A percentile compares a stretch with the other conserved stretches of the same genome.
phyloP scores from a whole-genome alignment of 2,888 invertebrate genomes.

The Dryococelus australis region DNA sequence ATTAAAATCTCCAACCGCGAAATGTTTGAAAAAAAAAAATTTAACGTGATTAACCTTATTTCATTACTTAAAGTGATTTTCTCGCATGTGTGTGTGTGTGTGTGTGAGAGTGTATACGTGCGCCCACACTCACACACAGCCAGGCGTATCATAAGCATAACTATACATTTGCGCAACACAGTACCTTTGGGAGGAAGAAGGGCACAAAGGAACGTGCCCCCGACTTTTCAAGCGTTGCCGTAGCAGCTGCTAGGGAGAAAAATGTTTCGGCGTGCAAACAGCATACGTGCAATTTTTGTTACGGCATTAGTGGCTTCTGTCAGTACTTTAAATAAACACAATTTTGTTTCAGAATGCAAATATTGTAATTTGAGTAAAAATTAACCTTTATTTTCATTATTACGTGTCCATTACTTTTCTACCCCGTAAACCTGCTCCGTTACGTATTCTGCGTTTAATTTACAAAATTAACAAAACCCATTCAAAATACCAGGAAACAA shows the following conservation, averaged over 20 bases:
- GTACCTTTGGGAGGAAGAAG: not conserved
- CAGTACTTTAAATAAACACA: too few relatives aligned
- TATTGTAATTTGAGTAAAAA: too few relatives aligned
- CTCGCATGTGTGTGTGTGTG: not conserved
- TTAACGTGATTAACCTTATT: not conserved
- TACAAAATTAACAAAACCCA: too few relatives aligned
- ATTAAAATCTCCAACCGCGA: not conserved
- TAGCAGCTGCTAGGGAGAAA: not conserved
- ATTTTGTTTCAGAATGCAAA: too few relatives aligned
- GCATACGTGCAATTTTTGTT: too few relatives aligned
- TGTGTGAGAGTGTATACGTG: not conserved
- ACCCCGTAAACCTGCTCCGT: too few relatives aligned
- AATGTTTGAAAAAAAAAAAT: constrained; percentile 18
- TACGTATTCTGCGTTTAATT: too few relatives aligned
- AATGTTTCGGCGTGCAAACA: too few relatives aligned
- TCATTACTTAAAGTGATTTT: constrained; percentile 28
- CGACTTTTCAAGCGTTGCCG: not conserved
- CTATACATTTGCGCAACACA: constrained; percentile 1
- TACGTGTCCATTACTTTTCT: too few relatives aligned
- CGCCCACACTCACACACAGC: not conserved
- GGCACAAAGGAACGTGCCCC: not conserved
- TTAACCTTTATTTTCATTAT: too few relatives aligned
- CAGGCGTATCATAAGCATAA: constrained; percentile 20
- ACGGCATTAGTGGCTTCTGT: too few relatives aligned
- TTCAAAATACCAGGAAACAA: too few relatives aligned